Percentiles rank a stretch among this genome's conserved stretches.
Evolutionary conservation across 1,140 invertebrate genomes (phyloP).

Genomic region (Papilio polyxenes): DNA sequence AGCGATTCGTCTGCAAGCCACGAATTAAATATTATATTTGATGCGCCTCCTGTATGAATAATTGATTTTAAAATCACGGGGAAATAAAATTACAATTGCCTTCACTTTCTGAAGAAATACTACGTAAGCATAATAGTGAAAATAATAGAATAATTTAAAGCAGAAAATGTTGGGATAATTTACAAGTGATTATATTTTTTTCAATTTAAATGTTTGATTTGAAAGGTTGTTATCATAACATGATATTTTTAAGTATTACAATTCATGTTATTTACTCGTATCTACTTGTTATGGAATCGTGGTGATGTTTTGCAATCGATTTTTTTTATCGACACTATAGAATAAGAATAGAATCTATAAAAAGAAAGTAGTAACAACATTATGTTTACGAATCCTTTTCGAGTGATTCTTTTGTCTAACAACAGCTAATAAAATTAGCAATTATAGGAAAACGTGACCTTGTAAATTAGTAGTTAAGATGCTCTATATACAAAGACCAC

Average conservation of each 20-base stretch:
- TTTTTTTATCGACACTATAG: not conserved
- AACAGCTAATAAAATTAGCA: not conserved
- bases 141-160: not conserved
- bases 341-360: too few species aligned
- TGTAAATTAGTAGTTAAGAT: not conserved
- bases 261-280: conserved; percentile 14
- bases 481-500: too few species aligned
- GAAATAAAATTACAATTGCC: too few species aligned
- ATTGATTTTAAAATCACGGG: too few species aligned
- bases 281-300: conserved; percentile 22
- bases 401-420: too few species aligned
- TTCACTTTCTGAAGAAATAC: too few species aligned
- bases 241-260: not conserved
- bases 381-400: not conserved
- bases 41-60: conserved; percentile 33
- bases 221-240: not conserved
- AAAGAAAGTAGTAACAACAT: too few species aligned
- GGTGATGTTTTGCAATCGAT: conserved; percentile 19
- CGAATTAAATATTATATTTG: conserved; percentile 25
- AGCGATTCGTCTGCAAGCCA: conserved; percentile 17
- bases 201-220: too few species aligned
- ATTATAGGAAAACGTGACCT: not conserved
- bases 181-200: too few species aligned
- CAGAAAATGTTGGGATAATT: too few species aligned
- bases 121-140: not conserved